Percentiles rank a stretch among this genome's conserved stretches.
Evolutionary conservation across 2,797 vertebrate species (phyloP).

Genomic region (Gallirallus australis): DNA sequence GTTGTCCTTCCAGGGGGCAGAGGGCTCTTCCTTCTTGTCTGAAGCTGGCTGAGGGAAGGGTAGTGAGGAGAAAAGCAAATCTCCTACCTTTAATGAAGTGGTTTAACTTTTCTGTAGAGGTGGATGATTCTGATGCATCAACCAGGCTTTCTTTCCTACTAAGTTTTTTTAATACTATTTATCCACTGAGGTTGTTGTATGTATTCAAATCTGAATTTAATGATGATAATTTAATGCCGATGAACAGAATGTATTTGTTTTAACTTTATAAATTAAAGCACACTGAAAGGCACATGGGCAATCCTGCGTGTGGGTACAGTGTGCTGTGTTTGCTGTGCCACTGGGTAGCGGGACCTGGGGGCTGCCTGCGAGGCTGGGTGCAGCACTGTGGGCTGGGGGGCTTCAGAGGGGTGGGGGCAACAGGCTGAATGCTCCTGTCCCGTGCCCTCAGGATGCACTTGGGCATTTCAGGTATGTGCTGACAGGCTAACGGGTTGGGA

Average conservation of each 20-base stretch:
- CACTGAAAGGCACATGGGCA: not conserved
- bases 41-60: not conserved
- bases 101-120: not conserved
- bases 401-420: too few relatives aligned
- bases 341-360: too few relatives aligned
- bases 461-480: not conserved
- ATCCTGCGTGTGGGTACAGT: fast-evolving
- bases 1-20: not conserved
- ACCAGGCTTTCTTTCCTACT: not conserved
- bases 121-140: not conserved
- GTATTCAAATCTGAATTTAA: not conserved
- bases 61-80: not conserved
- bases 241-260: constrained; percentile 16
- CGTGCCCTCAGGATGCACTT: not conserved
- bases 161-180: not conserved
- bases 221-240: not conserved
- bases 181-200: not conserved
- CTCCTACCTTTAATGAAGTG: not conserved
- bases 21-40: not conserved
- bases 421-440: too few relatives aligned
- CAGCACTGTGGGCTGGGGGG: fast-evolving
- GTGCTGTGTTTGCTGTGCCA: not conserved
- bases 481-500: not conserved
- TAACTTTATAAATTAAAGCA: constrained; percentile 48
- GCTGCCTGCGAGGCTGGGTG: too few relatives aligned